Evolutionary conservation across 2,797 vertebrate genomes (phyloP).

Genomic region (Pterois miles): DNA sequence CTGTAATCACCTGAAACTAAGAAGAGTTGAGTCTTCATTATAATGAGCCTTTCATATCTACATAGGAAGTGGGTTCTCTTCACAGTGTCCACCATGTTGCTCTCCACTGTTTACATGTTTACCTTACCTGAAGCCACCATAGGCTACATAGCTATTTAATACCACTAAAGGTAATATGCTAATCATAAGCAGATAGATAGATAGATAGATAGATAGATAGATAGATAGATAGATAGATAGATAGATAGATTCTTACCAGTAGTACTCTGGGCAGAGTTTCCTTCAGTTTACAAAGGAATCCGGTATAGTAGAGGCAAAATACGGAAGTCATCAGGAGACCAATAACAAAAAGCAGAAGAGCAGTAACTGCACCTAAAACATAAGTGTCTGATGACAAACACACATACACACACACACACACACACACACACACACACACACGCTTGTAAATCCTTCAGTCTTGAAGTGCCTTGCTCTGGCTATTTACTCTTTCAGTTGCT

Average conservation of each 20-base stretch:
- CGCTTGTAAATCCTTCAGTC: too few species aligned
- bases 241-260: conserved; percentile 42
- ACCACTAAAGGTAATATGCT: too few species aligned
- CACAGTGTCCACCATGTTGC: not conserved
- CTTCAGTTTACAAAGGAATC: conserved; percentile 64
- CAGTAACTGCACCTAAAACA: conserved; percentile 1
- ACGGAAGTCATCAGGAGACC: not conserved
- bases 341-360: not conserved
- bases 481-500: too few species aligned
- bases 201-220: too few species aligned
- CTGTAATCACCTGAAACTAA: too few species aligned
- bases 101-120: not conserved
- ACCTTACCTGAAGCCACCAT: too few species aligned
- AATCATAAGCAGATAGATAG: too few species aligned
- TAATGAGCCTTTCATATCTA: not conserved
- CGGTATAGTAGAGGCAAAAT: conserved; percentile 50
- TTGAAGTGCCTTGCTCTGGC: too few species aligned
- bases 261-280: conserved; percentile 45
- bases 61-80: not conserved
- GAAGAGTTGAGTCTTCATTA: too few species aligned
- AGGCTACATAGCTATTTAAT: too few species aligned
- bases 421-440: too few species aligned
- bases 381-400: conserved; percentile 35
- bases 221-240: too few species aligned
- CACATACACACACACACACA: conserved; percentile 1